Conservation (phyloP, 2,113 vertebrate genomes). For the Sapayoa aenigma region DNA sequence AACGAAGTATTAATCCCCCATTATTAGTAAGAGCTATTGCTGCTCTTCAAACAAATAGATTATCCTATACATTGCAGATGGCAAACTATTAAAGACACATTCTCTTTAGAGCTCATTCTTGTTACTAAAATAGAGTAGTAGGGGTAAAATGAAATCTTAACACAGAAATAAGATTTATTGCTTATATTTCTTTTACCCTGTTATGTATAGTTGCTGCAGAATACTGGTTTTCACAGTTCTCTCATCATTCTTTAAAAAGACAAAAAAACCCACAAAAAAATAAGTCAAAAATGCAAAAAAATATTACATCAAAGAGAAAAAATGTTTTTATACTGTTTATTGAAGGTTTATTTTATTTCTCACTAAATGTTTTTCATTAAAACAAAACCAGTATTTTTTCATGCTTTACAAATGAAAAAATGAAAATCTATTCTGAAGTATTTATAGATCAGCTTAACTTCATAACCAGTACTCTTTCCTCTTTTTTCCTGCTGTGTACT, state of each 20-base stretch:
- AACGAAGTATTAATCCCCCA: neutral
- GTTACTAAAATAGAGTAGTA: neutral
- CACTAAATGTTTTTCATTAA: neutral
- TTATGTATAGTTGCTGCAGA: neutral
- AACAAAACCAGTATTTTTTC: neutral
- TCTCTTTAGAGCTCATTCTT: neutral
- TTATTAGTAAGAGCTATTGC: neutral
- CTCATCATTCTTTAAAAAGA: neutral
- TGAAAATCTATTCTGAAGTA: neutral
- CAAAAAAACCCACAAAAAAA: too few species aligned
- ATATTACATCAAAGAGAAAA: neutral
- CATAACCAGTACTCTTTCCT: neutral
- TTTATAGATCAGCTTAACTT: neutral
- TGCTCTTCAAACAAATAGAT: neutral
- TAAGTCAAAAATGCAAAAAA: neutral
- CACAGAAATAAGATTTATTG: neutral
- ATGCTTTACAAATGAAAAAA: neutral
- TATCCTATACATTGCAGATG: neutral
- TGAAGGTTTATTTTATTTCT: neutral
- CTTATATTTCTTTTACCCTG: neutral
- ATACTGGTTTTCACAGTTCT: neutral
- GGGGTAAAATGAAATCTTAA: neutral
- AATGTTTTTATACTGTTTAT: neutral
- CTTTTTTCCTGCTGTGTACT: neutral
- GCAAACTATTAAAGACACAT: conserved; percentile 1